These are phyloP conservation scores for Gambusia holbrooki DNA, from an alignment of 2,113 vertebrate genomes.

Conservation along the genomic window DNA sequence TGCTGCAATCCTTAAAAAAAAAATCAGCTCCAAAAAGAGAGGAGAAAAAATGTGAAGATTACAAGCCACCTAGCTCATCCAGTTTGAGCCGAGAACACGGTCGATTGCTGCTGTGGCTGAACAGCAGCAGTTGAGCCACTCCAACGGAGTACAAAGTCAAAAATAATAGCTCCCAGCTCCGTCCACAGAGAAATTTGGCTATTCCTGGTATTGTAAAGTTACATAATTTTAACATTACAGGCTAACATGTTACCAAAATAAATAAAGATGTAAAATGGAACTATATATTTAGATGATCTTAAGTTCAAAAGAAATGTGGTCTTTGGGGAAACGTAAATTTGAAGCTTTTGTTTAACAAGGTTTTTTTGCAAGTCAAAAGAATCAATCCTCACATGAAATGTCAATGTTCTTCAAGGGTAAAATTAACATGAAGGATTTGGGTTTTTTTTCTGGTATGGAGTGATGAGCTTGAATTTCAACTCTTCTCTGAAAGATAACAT, in stretches of 20 bases:
- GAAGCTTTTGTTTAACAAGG: neutral
- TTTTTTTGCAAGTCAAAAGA: neutral
- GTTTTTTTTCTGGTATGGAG: too few relatives aligned
- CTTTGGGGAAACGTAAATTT: neutral
- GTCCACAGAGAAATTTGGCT: neutral
- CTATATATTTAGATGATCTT: neutral
- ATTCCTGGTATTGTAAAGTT: neutral
- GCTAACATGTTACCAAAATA: neutral
- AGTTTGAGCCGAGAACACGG: neutral
- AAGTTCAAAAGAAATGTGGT: neutral
- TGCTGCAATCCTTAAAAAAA: too few relatives aligned
- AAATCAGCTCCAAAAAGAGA: neutral
- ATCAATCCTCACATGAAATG: too few relatives aligned
- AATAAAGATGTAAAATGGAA: neutral
- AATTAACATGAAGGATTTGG: too few relatives aligned
- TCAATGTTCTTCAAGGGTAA: too few relatives aligned
- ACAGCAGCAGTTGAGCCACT: too few relatives aligned
- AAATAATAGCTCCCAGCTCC: neutral
- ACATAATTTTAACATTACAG: neutral
- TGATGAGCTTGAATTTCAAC: too few relatives aligned
- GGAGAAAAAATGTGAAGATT: neutral
- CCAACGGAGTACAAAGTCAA: neutral
- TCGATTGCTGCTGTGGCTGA: too few relatives aligned
- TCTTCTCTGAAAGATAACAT: too few relatives aligned
- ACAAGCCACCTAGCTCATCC: neutral